phyloP scores from a whole-genome alignment of 2,797 vertebrate genomes.

The Avahi laniger region DNA sequence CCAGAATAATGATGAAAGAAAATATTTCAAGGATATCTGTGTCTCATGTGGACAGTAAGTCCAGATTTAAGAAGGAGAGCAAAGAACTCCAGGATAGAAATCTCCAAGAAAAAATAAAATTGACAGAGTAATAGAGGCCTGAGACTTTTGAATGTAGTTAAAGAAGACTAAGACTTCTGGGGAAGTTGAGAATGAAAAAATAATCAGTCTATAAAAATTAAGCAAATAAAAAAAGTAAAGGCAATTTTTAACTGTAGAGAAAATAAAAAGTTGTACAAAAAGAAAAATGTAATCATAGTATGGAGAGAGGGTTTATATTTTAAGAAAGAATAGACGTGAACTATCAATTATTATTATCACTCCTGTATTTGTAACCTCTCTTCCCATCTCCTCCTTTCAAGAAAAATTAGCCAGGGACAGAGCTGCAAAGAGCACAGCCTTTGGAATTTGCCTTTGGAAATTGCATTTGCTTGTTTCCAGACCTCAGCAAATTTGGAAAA shows the following conservation, averaged over 20 bases:
- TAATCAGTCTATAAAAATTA: background rate
- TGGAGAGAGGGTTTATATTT: background rate
- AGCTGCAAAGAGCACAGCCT: conserved; percentile 31
- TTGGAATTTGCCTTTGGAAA: conserved; percentile 1
- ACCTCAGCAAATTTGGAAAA: conserved; percentile 26
- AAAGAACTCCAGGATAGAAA: background rate
- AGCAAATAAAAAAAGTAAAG: background rate
- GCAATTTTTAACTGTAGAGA: conserved; percentile 7
- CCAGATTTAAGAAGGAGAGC: background rate
- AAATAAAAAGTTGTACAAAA: background rate
- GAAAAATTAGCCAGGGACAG: conserved; percentile 14
- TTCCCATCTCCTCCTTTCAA: background rate
- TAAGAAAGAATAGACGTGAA: background rate
- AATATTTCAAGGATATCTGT: background rate
- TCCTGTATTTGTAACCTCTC: background rate
- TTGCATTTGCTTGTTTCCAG: conserved; percentile 36
- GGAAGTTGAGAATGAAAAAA: background rate
- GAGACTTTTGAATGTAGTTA: background rate
- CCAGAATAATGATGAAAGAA: background rate
- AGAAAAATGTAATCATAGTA: background rate
- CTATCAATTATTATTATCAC: background rate
- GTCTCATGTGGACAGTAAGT: background rate
- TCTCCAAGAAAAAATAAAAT: background rate
- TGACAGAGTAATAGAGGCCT: background rate
- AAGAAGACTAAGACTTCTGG: background rate